These are phyloP conservation scores for Perca fluviatilis DNA, from an alignment of 2,113 vertebrate species.

Conservation along the genomic window DNA sequence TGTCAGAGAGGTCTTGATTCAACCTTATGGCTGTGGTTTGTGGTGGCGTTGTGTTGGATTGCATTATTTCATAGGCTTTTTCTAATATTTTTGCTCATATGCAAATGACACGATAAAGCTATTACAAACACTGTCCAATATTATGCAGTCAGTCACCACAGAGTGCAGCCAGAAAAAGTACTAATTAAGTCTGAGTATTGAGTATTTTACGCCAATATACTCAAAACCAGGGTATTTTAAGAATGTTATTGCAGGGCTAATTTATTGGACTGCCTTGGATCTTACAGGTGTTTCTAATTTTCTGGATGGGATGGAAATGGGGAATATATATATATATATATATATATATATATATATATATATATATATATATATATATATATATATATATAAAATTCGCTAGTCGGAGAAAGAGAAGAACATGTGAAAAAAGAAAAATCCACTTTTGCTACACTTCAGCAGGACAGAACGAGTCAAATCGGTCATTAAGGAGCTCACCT, in stretches of 20 bases:
- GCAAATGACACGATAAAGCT: neutral
- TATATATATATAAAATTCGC: neutral
- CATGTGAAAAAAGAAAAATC: neutral
- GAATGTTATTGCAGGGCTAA: neutral
- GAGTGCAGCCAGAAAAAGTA: neutral
- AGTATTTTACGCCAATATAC: neutral
- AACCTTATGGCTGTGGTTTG: neutral
- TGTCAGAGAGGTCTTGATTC: neutral
- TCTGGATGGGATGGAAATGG: neutral
- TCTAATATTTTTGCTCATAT: neutral
- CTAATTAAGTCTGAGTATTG: neutral
- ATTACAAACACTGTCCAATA: neutral
- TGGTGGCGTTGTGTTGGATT: neutral
- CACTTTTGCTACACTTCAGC: neutral
- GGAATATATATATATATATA: neutral
- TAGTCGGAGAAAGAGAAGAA: neutral
- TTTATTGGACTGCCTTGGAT: neutral
- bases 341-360: neutral
- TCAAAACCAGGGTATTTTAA: neutral
- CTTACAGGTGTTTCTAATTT: neutral
- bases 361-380: too few relatives aligned
- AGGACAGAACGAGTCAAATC: neutral
- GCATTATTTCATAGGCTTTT: neutral
- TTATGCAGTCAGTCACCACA: neutral
- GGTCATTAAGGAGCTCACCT: constrained; percentile 45